Base-by-base conservation (phyloP, 2,888 invertebrate species). In the Lomographa bimaculata region DNA sequence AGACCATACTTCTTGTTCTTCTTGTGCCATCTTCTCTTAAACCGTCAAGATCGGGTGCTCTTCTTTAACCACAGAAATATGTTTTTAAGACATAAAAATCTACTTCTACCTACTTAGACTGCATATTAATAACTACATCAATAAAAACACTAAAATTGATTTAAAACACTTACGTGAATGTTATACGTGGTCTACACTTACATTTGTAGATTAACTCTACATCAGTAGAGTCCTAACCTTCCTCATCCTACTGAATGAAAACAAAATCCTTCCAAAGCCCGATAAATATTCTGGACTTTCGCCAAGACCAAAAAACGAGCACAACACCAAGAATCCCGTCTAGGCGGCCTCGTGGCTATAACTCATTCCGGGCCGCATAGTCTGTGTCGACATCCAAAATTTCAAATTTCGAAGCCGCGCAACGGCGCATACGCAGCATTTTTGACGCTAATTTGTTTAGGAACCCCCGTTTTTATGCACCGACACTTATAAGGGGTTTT, bases 361-460 rank as follows among this genome's bases (percentile, higher is more conserved):
- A 53, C 46, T 55, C 51, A 55, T 48, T 47, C 44, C 10, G 23
- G 9, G 23, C 34, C 41, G 46, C 45, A 50, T 51, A 46, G 45
- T 21, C 39, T 27, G 48, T 49, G 46, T 33, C 44, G 46, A 36
- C 37, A 44, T 29, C 36, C 40, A 33, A 33, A 35, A 47, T 46
- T 47, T 42, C 42, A 54, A 50, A 53, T 48, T 49, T 45, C 34
- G 26, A 41, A 39, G 30, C 36, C 20, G 30, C 18, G 42, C 36
- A 25, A 19, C 21, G 7, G 38, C 49, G 43, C 46, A 50, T 52
- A 32, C 49, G 41, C 21, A 5, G 36, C 39, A 54, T 58, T 45
- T 56, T 58, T 51, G 46, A 56, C 55, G 46, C 51, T 56, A 56
- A 56, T 58, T 56, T 54, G 54, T 50, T 56, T 56, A 56, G 46